Evolutionary conservation across 2,888 invertebrate species (phyloP).

Genomic region (Nomada hirtipes): DNA sequence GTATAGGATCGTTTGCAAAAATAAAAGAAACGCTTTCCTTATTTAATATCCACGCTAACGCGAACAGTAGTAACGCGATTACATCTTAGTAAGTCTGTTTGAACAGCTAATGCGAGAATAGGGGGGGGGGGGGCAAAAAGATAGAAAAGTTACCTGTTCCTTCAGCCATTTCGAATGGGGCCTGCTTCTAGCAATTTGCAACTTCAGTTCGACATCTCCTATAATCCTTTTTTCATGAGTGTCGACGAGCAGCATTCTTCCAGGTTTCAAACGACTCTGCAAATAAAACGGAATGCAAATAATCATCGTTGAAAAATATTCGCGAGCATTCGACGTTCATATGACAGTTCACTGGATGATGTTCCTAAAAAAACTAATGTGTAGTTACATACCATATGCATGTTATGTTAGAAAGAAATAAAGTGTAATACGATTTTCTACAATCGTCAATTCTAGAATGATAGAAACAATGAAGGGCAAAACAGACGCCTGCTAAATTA

Average conservation of each 20-base stretch:
- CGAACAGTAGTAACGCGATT: not conserved
- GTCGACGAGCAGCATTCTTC: conserved; percentile 98
- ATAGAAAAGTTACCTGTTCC: conserved; percentile 89
- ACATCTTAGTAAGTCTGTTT: not conserved
- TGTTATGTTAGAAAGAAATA: conserved; percentile 80
- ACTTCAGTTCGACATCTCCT: conserved; percentile 96
- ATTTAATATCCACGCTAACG: not conserved
- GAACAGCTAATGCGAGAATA: not conserved
- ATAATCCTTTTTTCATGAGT: conserved; percentile 95
- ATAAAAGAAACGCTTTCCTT: conserved; percentile 54
- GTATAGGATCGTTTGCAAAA: conserved; percentile 81
- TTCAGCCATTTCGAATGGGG: conserved; percentile 96
- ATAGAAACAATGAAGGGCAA: conserved; percentile 53
- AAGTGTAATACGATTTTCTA: conserved; percentile 77
- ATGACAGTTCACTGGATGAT: conserved; percentile 80
- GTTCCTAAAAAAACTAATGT: conserved; percentile 80
- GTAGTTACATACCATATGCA: conserved; percentile 79
- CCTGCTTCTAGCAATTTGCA: conserved; percentile 93
- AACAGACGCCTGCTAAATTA: conserved; percentile 39
- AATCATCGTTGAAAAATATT: conserved; percentile 72
- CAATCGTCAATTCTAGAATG: conserved; percentile 60
- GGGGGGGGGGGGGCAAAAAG: no score
- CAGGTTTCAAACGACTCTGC: conserved; percentile 98
- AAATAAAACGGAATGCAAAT: conserved; percentile 80
- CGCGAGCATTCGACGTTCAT: conserved; percentile 71